Conservation (phyloP, 2,888 invertebrate species). For the Mellilla xanthometata region DNA sequence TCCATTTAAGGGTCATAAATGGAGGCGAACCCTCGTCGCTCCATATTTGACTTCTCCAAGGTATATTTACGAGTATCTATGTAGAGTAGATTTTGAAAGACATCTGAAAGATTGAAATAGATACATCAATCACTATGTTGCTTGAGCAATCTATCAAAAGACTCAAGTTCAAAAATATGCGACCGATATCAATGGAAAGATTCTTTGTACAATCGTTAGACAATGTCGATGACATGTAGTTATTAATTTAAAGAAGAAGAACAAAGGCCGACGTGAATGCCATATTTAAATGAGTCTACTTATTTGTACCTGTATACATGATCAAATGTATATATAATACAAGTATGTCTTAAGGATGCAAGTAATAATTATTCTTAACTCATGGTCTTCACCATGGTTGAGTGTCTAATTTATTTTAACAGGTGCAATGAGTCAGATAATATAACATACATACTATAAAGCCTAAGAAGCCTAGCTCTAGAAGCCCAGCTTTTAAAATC, state of each 20-base stretch:
- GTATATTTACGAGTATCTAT: no score
- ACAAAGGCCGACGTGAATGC: slow-evolving; percentile 3
- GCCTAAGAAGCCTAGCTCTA: no score
- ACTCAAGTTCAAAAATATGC: slow-evolving; percentile 4
- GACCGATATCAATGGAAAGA: slow-evolving; percentile 1
- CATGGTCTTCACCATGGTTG: background rate
- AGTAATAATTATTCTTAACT: background rate
- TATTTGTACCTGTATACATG: background rate
- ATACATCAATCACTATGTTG: no score
- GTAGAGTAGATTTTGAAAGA: no score
- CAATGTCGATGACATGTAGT: background rate
- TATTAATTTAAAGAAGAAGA: slow-evolving; percentile 7
- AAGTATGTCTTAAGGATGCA: background rate
- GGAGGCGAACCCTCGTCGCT: no score
- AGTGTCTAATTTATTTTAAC: slow-evolving; percentile 10
- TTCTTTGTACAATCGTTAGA: background rate
- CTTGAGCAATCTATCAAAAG: slow-evolving; percentile 7
- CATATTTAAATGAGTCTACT: slow-evolving; percentile 3
- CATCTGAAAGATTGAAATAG: no score
- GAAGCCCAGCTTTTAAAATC: no score
- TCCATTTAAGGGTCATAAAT: no score
- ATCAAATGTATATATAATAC: background rate
- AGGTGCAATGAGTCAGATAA: slow-evolving; percentile 14
- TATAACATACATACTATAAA: no score
- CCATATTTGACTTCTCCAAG: no score